These are phyloP conservation scores for Coleophora flavipennella DNA, from an alignment of 2,888 invertebrate species.

Conservation along the genomic window DNA sequence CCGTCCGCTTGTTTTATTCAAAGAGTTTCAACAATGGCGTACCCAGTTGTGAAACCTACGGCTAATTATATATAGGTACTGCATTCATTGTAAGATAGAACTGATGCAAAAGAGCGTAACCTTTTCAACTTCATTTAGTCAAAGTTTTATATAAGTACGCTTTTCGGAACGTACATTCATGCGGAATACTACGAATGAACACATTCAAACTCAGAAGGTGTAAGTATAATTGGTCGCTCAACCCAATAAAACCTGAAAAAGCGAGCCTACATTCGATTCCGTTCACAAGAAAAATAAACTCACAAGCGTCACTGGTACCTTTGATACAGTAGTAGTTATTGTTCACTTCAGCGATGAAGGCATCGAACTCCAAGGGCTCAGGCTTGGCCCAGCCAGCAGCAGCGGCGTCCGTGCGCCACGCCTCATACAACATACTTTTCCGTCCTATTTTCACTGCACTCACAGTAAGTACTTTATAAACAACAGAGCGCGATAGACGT, in stretches of 20 bases:
- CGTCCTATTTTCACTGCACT: too few species aligned
- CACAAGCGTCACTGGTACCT: constrained; percentile 29
- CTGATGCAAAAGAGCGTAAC: neutral
- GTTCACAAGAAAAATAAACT: neutral
- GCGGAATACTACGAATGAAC: too few species aligned
- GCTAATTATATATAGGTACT: too few species aligned
- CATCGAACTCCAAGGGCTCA: constrained; percentile 48
- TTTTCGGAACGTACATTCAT: too few species aligned
- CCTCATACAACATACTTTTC: constrained; percentile 51
- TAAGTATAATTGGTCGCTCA: too few species aligned
- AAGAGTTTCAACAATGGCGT: neutral
- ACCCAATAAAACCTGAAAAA: neutral
- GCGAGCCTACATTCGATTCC: neutral
- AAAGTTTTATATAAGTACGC: too few species aligned
- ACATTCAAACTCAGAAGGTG: too few species aligned
- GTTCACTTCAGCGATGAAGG: constrained; percentile 55
- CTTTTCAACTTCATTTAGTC: too few species aligned
- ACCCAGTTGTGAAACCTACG: neutral
- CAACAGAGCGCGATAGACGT: constrained; percentile 7
- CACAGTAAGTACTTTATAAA: too few species aligned
- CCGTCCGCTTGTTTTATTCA: neutral
- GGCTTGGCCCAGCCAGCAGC: constrained; percentile 35
- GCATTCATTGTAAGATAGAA: too few species aligned
- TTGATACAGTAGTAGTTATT: constrained; percentile 42
- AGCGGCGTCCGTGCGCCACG: constrained; percentile 31